Evolutionary conservation across 2,888 invertebrate genomes (phyloP), one percentile per base, ranked within the genome.

Genomic region (Microplitis manilae): DNA sequence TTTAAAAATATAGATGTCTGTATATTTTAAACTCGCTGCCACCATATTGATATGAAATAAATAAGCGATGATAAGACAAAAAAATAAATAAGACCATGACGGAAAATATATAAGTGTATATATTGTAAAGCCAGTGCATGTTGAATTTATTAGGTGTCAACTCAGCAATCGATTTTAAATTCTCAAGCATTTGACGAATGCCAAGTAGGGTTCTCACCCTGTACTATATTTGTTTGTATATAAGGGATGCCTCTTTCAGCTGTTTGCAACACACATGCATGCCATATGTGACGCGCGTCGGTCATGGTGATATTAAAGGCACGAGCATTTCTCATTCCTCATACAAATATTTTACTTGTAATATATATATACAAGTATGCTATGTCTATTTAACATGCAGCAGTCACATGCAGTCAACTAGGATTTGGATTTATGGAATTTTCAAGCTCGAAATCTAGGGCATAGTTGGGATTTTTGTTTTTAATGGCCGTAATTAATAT

Each of bases 241-340:
- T 9, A 13, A 65, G 65, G 65, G 65, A 30, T 65, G 65, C 6
- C 30, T 20, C 30, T 65, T 8, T 50, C 13, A 13, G 50, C 13
- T 13, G 5, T 13, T 65, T 30, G 38, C 65, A 13, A 13, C 8
- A 20, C 38, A 65, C 20, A 65, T 30, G 38, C 65, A 30, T 30
- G 38, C 65, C 20, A 41, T 76, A 70, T 76, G 40, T 62, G 69
- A 71, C 76, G 76, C 76, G 61, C 76, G 76, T 76, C 76, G 76
- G 76, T 76, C 76, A 67, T 75, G 39, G 69, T 62, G 50, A 70
- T 41, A 59, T 50, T 41, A 59, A 73, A 41, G 65, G 38, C 65
- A 62, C 62, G 62, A n/a, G 61, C 39, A 41, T 65, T 65, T 15
- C 8, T 40, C 15, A 65, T 71, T 20, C 65, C n/a, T 30, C 41